Percentiles rank a stretch among this genome's conserved stretches.
Evolutionary conservation across 2,888 invertebrate genomes (phyloP).

Genomic region (Drosophila mayaguana): DNA sequence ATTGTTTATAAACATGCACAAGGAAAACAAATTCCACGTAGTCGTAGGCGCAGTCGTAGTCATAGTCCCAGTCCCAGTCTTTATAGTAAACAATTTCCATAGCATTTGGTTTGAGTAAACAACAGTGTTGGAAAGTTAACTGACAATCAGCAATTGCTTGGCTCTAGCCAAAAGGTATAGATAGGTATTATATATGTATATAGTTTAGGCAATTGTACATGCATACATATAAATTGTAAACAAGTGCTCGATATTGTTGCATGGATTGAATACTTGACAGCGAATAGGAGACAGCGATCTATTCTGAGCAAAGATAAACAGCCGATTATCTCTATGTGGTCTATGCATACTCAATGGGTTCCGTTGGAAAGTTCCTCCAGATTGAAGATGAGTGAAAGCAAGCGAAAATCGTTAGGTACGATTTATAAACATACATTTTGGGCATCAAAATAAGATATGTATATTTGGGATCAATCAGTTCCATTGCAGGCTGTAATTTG

Average conservation of each 20-base stretch:
- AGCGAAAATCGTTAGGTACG: neutral
- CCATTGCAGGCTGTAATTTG: neutral
- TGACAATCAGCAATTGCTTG: neutral
- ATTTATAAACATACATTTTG: neutral
- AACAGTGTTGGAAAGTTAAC: conserved; percentile 22
- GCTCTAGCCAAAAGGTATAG: neutral
- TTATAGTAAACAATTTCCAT: conserved; percentile 41
- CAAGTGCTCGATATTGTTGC: neutral
- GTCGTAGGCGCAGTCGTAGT: conserved; percentile 4
- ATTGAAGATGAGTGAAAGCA: neutral
- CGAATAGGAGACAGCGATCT: neutral
- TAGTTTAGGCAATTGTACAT: neutral
- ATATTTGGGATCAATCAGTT: neutral
- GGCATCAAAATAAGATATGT: neutral
- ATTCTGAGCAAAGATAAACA: neutral
- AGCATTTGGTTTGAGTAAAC: conserved; percentile 43
- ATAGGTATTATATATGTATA: neutral
- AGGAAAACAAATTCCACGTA: conserved; percentile 22
- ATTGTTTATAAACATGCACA: conserved; percentile 40
- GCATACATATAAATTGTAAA: neutral
- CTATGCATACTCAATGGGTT: neutral
- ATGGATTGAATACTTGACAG: neutral
- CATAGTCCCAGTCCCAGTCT: conserved; percentile 8
- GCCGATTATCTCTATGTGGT: neutral
- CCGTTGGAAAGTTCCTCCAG: neutral